Conservation (phyloP, 2,113 vertebrate species). For the Marmota flaviventris region DNA sequence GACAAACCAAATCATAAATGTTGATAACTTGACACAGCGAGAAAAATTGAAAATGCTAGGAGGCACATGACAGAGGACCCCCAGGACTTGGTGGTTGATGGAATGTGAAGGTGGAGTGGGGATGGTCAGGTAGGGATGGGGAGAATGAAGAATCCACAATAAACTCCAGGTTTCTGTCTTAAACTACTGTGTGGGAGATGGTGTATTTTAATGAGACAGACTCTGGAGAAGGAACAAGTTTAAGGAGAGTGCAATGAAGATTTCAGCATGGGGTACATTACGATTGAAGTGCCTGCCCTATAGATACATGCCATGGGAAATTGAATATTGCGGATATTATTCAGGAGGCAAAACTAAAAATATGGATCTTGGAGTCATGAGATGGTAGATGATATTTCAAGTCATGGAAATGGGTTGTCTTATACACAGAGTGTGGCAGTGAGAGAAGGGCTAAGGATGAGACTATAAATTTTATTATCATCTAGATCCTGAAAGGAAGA, state of each 20-base stretch:
- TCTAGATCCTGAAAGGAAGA: neutral
- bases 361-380: neutral
- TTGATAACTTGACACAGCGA: neutral
- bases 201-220: neutral
- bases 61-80: neutral
- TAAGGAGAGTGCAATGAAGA: neutral
- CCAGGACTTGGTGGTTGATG: neutral
- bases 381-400: neutral
- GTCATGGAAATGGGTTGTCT: neutral
- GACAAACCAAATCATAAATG: neutral
- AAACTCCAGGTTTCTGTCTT: neutral
- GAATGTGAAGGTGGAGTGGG: neutral
- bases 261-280: neutral
- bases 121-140: neutral
- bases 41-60: neutral
- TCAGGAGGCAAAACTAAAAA: neutral
- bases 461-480: neutral
- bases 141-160: neutral
- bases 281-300: neutral
- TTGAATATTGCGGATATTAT: neutral
- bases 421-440: neutral
- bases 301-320: neutral
- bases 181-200: neutral
- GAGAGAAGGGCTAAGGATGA: neutral
- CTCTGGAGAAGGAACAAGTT: neutral